Evolutionary conservation across 2,888 invertebrate genomes (phyloP).

Genomic region (Lobophora halterata): DNA sequence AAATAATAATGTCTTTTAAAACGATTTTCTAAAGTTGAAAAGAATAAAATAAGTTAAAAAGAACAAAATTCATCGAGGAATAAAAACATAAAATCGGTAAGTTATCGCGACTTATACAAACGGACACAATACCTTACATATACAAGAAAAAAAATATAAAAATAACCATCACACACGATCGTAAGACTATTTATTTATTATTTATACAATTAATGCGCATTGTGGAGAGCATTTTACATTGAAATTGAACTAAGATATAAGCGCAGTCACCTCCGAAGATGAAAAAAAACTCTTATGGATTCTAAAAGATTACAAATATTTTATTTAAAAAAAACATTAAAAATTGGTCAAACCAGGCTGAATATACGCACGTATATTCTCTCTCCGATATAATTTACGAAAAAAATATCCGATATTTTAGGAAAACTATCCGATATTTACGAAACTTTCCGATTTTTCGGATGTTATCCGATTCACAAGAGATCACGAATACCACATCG

Average conservation of each 20-base stretch:
- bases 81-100: slow-evolving; percentile 19
- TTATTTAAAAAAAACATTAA: too few relatives aligned
- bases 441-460: slow-evolving; percentile 6
- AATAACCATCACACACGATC: slow-evolving; percentile 40
- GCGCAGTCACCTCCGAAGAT: too few relatives aligned
- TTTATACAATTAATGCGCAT: slow-evolving; percentile 41
- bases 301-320: too few relatives aligned
- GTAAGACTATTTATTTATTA: slow-evolving; percentile 36
- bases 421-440: slow-evolving; percentile 1
- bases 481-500: slow-evolving; percentile 13
- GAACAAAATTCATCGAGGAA: slow-evolving; percentile 25
- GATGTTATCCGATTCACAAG: neutral
- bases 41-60: slow-evolving; percentile 23
- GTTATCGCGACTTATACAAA: slow-evolving; percentile 23
- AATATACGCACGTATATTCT: too few relatives aligned
- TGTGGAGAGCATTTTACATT: slow-evolving; percentile 30
- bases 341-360: too few relatives aligned
- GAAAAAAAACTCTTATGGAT: too few relatives aligned
- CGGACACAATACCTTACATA: slow-evolving; percentile 24
- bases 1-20: slow-evolving; percentile 37
- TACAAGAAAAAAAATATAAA: slow-evolving; percentile 37
- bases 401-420: slow-evolving; percentile 3
- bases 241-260: slow-evolving; percentile 35
- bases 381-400: too few relatives aligned
- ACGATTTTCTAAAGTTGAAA: slow-evolving; percentile 24